Conservation (phyloP, 2,888 invertebrate species). For the Stomorhina lunata region DNA sequence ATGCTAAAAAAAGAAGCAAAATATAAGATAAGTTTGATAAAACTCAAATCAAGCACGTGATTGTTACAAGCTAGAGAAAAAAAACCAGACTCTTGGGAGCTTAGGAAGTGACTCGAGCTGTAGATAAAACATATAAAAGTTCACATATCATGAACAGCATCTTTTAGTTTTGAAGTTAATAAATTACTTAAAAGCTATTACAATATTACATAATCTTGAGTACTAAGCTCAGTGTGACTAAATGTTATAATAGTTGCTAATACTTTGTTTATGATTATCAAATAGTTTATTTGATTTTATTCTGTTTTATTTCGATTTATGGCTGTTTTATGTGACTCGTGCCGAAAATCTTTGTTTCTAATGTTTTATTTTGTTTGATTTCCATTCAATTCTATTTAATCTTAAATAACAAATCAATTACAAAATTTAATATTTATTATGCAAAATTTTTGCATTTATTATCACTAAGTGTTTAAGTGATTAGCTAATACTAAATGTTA, state of each 20-base stretch:
- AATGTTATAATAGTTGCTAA: too few species aligned
- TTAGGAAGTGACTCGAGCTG: background rate
- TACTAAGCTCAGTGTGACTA: too few species aligned
- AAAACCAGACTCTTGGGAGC: background rate
- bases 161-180: slow-evolving; percentile 8
- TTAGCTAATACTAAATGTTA: too few species aligned
- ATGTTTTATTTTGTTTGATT: too few species aligned
- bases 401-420: slow-evolving; percentile 3
- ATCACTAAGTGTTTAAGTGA: too few species aligned
- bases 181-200: too few species aligned
- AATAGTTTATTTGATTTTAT: background rate
- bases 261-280: too few species aligned
- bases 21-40: background rate
- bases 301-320: background rate
- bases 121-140: too few species aligned
- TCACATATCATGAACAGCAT: slow-evolving; percentile 12
- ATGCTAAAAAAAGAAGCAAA: background rate
- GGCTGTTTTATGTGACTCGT: slow-evolving; percentile 17
- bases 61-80: background rate
- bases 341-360: too few species aligned
- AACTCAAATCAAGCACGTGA: background rate
- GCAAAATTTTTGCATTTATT: too few species aligned
- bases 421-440: background rate
- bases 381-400: background rate
- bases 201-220: too few species aligned